A percentile compares a stretch with the other conserved stretches of the same genome.
These are phyloP conservation scores for Ranitomeya imitator DNA, from an alignment of 2,113 vertebrate species.

Conservation along the genomic window DNA sequence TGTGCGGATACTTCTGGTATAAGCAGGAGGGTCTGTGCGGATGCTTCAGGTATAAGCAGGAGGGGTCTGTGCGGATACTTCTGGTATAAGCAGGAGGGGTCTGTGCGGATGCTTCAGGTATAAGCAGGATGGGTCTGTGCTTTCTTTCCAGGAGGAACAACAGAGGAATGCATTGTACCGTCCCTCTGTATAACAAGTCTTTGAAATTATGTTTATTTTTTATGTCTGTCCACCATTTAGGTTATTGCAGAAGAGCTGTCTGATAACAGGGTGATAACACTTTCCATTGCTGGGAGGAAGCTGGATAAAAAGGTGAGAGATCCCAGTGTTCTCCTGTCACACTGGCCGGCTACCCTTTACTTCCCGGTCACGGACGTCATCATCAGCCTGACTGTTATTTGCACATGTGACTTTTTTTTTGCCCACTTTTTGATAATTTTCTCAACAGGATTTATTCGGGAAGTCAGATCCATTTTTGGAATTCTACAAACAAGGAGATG, in stretches of 20 bases:
- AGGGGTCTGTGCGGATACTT: too few relatives aligned
- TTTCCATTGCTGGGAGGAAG: constrained; percentile 91
- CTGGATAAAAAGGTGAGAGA: constrained; percentile 93
- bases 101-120: too few relatives aligned
- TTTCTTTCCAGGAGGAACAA: too few relatives aligned
- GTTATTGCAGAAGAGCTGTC: constrained; percentile 96
- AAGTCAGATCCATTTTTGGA: constrained; percentile 98
- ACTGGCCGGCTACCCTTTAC: not conserved
- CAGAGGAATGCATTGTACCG: too few relatives aligned
- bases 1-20: too few relatives aligned
- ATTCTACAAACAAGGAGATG: constrained; percentile 91
- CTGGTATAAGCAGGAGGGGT: too few relatives aligned
- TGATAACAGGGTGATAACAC: constrained; percentile 95
- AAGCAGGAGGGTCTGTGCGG: too few relatives aligned
- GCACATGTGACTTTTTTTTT: not conserved
- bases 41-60: too few relatives aligned
- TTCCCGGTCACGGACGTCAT: not conserved
- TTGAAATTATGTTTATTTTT: not conserved
- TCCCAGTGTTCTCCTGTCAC: not conserved
- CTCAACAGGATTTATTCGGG: constrained; percentile 90
- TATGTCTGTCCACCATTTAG: constrained; percentile 65
- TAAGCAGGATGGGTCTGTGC: too few relatives aligned
- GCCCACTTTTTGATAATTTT: constrained; percentile 1
- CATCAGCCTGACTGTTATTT: not conserved
- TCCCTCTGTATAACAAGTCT: not conserved